Conservation (phyloP, 1,140 invertebrate species). For the Lucilia sericata region DNA sequence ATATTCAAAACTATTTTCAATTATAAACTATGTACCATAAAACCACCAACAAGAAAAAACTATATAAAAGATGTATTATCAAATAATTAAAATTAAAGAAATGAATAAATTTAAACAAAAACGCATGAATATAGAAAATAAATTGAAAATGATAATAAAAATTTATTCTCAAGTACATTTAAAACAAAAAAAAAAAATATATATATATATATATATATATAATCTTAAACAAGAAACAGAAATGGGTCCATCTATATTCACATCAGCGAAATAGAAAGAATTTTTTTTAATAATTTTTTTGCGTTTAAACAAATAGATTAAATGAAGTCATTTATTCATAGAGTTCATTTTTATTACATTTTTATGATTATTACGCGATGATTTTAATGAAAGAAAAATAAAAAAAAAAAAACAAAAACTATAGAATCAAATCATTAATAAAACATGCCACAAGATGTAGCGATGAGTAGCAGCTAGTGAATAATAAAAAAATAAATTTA, state of each 20-base stretch:
- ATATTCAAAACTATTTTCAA: too few relatives aligned
- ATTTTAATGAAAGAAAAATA: neutral
- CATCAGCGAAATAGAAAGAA: neutral
- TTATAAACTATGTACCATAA: too few relatives aligned
- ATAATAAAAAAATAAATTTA: constrained; percentile 1
- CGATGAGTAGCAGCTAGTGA: neutral
- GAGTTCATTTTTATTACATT: constrained; percentile 7
- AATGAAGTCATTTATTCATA: neutral
- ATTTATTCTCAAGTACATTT: neutral
- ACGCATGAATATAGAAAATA: neutral
- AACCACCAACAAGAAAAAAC: neutral
- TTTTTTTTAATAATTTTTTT: neutral
- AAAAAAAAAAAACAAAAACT: neutral
- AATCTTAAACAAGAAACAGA: neutral
- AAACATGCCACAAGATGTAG: neutral
- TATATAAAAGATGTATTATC: neutral
- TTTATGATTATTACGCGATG: constrained; percentile 10
- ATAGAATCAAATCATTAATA: constrained; percentile 1
- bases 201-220: too few relatives aligned
- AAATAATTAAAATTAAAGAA: neutral
- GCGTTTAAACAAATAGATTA: neutral
- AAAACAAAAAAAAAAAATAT: neutral
- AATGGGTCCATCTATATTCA: neutral
- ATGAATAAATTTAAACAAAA: neutral
- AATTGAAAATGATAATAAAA: neutral